Evolutionary conservation across 1,140 invertebrate genomes (phyloP).

Genomic region (Elymnias hypermnestra): DNA sequence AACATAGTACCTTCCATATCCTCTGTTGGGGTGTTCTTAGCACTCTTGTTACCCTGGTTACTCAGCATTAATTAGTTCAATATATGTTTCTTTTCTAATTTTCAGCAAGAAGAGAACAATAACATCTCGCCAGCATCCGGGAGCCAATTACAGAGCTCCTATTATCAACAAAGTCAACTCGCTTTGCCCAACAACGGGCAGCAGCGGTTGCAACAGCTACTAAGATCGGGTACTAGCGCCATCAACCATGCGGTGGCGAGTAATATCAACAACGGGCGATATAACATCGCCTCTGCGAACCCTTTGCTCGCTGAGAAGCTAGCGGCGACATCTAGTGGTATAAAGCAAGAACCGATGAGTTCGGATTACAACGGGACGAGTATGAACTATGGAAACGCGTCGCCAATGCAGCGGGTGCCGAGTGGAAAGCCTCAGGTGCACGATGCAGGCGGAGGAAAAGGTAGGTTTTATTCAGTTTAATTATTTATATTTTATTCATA

Average conservation of each 20-base stretch:
- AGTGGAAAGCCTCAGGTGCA: conserved; percentile 69
- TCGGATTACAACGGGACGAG: conserved; percentile 68
- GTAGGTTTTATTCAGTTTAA: too few relatives aligned
- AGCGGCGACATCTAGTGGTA: conserved; percentile 76
- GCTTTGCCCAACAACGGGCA: conserved; percentile 55
- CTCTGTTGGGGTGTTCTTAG: too few relatives aligned
- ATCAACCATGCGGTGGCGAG: conserved; percentile 68
- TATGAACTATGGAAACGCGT: conserved; percentile 70
- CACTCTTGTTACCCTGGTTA: too few relatives aligned
- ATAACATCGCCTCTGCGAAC: conserved; percentile 88
- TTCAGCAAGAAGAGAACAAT: conserved; percentile 76
- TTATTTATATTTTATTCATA: too few relatives aligned
- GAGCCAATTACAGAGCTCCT: conserved; percentile 57
- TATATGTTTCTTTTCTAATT: conserved; percentile 7
- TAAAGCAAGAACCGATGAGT: conserved; percentile 73
- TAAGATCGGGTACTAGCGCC: conserved; percentile 58
- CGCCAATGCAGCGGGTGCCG: conserved; percentile 72
- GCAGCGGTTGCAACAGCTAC: conserved; percentile 64
- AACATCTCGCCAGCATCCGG: conserved; percentile 64
- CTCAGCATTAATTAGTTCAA: too few relatives aligned
- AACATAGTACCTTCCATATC: too few relatives aligned
- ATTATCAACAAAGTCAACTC: conserved; percentile 55
- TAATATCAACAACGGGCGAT: conserved; percentile 80
- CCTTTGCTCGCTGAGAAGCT: conserved; percentile 84
- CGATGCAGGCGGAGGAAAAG: conserved; percentile 73